phyloP scores from a whole-genome alignment of 2,797 vertebrate species.

The Enteromius viviparus region DNA sequence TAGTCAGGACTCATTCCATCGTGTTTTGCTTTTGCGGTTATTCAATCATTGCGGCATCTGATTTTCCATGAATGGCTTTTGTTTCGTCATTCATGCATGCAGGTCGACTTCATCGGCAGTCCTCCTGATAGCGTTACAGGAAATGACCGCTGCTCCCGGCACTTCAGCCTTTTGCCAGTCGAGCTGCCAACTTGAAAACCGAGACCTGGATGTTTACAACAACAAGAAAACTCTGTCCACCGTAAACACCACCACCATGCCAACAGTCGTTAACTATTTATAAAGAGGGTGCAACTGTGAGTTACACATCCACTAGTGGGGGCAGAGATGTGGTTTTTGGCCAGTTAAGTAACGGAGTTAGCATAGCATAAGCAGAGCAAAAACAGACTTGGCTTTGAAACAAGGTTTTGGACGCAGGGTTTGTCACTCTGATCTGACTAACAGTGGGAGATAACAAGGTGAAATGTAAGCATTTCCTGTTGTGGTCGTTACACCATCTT shows the following conservation, averaged over 20 bases:
- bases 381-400: conserved; percentile 14
- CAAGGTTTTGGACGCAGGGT: neutral
- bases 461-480: conserved; percentile 28
- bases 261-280: conserved; percentile 64
- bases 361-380: conserved; percentile 6
- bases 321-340: neutral
- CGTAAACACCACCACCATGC: conserved; percentile 64
- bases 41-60: conserved; percentile 34
- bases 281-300: conserved; percentile 48
- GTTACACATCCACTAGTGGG: conserved; percentile 54
- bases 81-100: conserved; percentile 24
- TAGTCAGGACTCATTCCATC: neutral
- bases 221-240: conserved; percentile 60
- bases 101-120: conserved; percentile 25
- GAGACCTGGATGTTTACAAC: conserved; percentile 64
- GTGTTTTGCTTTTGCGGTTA: conserved; percentile 19
- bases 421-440: conserved; percentile 21
- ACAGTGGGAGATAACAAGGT: conserved; percentile 27
- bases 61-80: conserved; percentile 46
- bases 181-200: conserved; percentile 60
- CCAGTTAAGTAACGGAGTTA: conserved; percentile 26
- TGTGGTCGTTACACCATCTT: conserved; percentile 14
- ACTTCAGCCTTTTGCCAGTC: conserved; percentile 35
- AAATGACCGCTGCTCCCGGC: conserved; percentile 46
- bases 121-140: conserved; percentile 53